Percentiles rank a stretch among this genome's conserved stretches.
These are phyloP conservation scores for Siniperca scherzeri DNA, from an alignment of 2,797 vertebrate species.

Conservation along the genomic window DNA sequence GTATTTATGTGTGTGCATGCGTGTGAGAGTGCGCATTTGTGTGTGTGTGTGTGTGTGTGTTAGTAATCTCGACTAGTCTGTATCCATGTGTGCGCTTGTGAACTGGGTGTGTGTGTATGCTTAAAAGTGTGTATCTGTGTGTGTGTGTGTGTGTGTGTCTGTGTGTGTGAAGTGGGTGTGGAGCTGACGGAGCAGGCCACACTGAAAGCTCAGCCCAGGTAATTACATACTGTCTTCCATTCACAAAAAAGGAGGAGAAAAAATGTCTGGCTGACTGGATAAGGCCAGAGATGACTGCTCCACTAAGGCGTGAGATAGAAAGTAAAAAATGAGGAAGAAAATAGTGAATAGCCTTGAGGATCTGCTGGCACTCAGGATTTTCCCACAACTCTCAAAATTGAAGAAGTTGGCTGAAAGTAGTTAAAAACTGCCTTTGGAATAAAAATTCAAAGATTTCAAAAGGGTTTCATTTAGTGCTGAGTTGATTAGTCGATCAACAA, in stretches of 20 bases:
- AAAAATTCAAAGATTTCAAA: neutral
- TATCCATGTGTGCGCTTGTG: conserved; percentile 48
- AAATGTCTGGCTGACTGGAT: conserved; percentile 50
- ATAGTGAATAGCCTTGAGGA: neutral
- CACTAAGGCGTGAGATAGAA: conserved; percentile 42
- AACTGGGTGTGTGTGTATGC: conserved; percentile 17
- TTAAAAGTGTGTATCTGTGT: neutral
- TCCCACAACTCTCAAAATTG: neutral
- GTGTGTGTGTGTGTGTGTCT: conserved; percentile 56
- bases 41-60: conserved; percentile 36
- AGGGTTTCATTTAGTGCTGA: neutral
- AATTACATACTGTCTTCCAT: conserved; percentile 83
- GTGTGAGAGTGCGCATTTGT: conserved; percentile 23
- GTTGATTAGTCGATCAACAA: neutral
- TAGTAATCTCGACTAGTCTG: conserved; percentile 52
- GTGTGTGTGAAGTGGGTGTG: conserved; percentile 77
- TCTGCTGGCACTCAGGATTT: neutral
- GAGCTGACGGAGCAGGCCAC: conserved; percentile 83
- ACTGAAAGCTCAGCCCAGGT: conserved; percentile 81
- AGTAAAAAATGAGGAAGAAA: conserved; percentile 46
- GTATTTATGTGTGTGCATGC: conserved; percentile 78
- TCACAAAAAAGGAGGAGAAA: conserved; percentile 72
- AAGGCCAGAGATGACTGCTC: conserved; percentile 26
- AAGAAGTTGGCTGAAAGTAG: neutral
- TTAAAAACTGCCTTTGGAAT: neutral